These are phyloP conservation scores for Mus pahari DNA, from an alignment of 2,113 vertebrate genomes.

Conservation along the genomic window DNA sequence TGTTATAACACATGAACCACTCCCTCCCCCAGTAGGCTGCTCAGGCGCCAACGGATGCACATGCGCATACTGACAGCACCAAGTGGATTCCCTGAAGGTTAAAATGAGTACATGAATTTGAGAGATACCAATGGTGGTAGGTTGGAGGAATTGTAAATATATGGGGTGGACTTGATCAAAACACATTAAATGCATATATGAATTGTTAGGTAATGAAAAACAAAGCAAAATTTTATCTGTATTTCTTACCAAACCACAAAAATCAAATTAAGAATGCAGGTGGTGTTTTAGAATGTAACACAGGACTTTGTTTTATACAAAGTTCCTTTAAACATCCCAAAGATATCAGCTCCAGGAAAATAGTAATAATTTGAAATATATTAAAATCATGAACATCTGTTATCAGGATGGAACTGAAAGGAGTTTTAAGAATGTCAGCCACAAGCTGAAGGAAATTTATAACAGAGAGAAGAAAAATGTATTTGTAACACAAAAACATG, in stretches of 20 bases:
- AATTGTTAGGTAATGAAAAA: background rate
- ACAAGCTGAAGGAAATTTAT: background rate
- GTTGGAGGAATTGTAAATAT: background rate
- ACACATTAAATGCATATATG: background rate
- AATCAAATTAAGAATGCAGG: background rate
- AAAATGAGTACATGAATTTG: too few species aligned
- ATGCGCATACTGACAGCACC: background rate
- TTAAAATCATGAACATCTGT: conserved; percentile 4
- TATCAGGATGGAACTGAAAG: background rate
- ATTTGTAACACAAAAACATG: background rate
- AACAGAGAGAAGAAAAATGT: background rate
- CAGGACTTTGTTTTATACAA: background rate
- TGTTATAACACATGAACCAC: background rate
- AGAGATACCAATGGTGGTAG: background rate
- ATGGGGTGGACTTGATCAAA: background rate
- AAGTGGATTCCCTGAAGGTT: too few species aligned
- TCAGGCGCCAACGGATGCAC: background rate
- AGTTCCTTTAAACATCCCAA: conserved; percentile 10
- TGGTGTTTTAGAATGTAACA: background rate
- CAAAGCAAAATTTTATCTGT: conserved; percentile 1
- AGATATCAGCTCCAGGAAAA: background rate
- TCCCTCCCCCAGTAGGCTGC: background rate
- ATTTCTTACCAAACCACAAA: conserved; percentile 16
- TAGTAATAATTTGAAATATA: background rate
- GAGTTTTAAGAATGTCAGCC: background rate